Evolutionary conservation across 2,797 vertebrate species (phyloP).

Genomic region (Urocyon cinereoargenteus): DNA sequence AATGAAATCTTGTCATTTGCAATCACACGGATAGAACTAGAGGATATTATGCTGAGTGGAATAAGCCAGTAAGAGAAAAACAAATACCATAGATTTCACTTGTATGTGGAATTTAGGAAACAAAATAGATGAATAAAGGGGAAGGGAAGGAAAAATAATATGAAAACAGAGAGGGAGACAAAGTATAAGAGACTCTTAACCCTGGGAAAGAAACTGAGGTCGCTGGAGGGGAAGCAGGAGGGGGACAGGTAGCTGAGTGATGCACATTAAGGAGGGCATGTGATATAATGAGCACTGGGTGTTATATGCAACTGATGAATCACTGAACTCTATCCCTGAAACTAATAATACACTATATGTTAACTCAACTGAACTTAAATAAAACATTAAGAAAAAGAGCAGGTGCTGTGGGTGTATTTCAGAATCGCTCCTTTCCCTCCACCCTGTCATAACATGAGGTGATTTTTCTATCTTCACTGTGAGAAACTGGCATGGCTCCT

Average conservation of each 20-base stretch:
- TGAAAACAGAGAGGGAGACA: too few relatives aligned
- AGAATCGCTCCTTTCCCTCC: neutral
- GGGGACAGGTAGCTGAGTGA: too few relatives aligned
- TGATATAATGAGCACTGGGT: neutral
- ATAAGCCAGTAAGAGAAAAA: neutral
- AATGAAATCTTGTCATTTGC: neutral
- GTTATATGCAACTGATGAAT: neutral
- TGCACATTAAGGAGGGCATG: neutral
- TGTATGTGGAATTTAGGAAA: too few relatives aligned
- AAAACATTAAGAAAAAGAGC: neutral
- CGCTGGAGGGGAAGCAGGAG: neutral
- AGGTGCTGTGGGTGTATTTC: neutral
- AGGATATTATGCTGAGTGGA: neutral
- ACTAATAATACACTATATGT: neutral
- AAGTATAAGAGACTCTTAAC: too few relatives aligned
- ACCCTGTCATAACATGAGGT: neutral
- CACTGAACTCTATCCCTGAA: neutral
- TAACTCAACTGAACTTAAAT: neutral
- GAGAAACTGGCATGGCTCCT: neutral
- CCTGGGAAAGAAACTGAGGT: too few relatives aligned
- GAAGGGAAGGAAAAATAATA: too few relatives aligned
- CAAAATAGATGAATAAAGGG: too few relatives aligned
- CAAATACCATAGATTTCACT: neutral
- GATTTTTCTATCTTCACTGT: neutral
- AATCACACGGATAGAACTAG: neutral